A percentile compares a stretch with the other conserved stretches of the same genome.
phyloP scores from a whole-genome alignment of 2,888 invertebrate genomes.

The Andrena camellia region DNA sequence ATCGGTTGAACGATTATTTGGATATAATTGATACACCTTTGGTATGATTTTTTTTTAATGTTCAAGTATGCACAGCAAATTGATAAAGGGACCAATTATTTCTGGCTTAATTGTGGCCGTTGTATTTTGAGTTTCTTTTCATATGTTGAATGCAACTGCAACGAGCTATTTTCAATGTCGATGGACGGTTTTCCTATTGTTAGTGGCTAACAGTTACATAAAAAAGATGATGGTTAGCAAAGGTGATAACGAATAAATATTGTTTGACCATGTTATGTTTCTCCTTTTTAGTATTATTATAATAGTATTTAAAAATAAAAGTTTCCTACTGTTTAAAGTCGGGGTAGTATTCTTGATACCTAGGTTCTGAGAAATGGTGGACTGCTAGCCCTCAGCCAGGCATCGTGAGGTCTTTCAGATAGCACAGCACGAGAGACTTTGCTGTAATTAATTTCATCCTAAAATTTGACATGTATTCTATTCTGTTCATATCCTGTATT shows the following conservation, averaged over 20 bases:
- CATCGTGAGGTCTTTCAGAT: no score
- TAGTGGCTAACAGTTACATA: neutral
- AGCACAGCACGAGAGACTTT: no score
- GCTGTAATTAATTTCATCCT: no score
- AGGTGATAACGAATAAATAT: conserved; percentile 6
- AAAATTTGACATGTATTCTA: no score
- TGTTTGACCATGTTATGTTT: conserved; percentile 18
- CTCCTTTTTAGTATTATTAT: conserved; percentile 31
- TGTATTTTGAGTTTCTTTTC: no score
- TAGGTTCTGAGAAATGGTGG: neutral
- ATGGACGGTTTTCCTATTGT: neutral
- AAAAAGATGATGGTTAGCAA: neutral
- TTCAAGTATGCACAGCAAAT: neutral
- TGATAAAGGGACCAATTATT: no score
- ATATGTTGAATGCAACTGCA: no score
- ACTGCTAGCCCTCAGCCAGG: no score
- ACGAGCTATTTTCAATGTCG: no score
- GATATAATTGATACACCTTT: conserved; percentile 8
- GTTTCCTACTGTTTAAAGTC: conserved; percentile 20
- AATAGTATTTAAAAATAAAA: conserved; percentile 33
- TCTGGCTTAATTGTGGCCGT: no score
- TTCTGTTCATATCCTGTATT: neutral
- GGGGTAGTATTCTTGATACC: neutral
- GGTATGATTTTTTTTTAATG: neutral
- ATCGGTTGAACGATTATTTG: neutral